Conservation (phyloP, 53 echinoderm and acorn worm genomes). For the Mesocentrotus franciscanus region DNA sequence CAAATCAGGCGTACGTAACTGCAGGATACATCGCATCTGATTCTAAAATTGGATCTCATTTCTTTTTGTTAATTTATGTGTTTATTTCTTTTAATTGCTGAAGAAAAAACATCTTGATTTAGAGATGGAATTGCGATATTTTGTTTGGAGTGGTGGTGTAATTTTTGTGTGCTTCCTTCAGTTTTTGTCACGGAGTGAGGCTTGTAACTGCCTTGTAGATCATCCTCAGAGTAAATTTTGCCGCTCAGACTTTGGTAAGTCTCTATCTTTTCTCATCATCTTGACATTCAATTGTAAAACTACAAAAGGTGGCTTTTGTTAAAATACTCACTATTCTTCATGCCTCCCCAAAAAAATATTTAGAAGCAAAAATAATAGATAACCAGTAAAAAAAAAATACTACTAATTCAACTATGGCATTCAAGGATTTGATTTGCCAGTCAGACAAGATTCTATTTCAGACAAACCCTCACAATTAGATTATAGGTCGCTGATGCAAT, state of each 20-base stretch:
- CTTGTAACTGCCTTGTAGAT: conserved; percentile 75
- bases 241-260: conserved; percentile 89
- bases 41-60: background rate
- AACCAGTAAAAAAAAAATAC: too few relatives aligned
- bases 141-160: background rate
- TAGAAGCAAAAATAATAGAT: too few relatives aligned
- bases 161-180: background rate
- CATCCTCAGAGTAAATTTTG: conserved; percentile 96
- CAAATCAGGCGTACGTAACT: background rate
- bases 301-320: too few relatives aligned
- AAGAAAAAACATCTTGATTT: background rate
- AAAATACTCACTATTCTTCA: too few relatives aligned
- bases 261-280: background rate
- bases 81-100: conserved; percentile 8
- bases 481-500: background rate
- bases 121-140: conserved; percentile 1
- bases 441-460: conserved; percentile 13
- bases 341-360: too few relatives aligned
- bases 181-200: conserved; percentile 15
- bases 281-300: too few relatives aligned
- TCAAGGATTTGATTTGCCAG: background rate
- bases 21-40: background rate
- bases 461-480: background rate
- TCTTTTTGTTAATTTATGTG: background rate
- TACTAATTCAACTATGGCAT: background rate